These are phyloP conservation scores for Tetrapedia diversipes DNA, from an alignment of 2,888 invertebrate species.

Conservation along the genomic window DNA sequence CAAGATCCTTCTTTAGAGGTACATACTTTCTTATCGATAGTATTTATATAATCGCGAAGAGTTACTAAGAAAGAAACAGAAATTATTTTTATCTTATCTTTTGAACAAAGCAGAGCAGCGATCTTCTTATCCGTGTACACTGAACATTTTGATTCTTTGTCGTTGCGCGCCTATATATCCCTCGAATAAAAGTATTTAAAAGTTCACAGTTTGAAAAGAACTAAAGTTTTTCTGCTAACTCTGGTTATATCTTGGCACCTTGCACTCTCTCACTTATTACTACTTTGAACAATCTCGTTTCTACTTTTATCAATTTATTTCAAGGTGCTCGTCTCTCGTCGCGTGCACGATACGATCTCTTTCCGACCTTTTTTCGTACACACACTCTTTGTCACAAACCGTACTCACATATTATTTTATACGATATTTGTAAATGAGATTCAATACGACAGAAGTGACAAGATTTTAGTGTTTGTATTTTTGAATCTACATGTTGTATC, in stretches of 20 bases:
- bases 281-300: neutral
- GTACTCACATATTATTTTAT: conserved; percentile 2
- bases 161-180: conserved; percentile 36
- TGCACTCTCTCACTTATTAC: neutral
- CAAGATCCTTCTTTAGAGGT: conserved; percentile 39
- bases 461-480: conserved; percentile 3
- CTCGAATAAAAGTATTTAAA: conserved; percentile 29
- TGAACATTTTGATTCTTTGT: conserved; percentile 22
- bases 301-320: neutral
- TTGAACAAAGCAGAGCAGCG: conserved; percentile 33
- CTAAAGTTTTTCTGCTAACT: conserved; percentile 55
- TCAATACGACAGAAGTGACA: neutral
- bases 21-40: conserved; percentile 43
- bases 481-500: conserved; percentile 15
- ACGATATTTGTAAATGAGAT: conserved; percentile 32
- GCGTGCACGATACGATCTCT: neutral
- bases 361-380: neutral
- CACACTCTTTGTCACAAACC: neutral
- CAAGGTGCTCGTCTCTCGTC: neutral
- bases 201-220: conserved; percentile 12
- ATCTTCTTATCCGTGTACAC: conserved; percentile 40
- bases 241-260: conserved; percentile 30
- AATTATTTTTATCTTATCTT: conserved; percentile 55
- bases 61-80: conserved; percentile 26
- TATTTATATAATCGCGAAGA: conserved; percentile 47